Conservation (phyloP, 1,140 invertebrate genomes). For the Cydia strobilella region DNA sequence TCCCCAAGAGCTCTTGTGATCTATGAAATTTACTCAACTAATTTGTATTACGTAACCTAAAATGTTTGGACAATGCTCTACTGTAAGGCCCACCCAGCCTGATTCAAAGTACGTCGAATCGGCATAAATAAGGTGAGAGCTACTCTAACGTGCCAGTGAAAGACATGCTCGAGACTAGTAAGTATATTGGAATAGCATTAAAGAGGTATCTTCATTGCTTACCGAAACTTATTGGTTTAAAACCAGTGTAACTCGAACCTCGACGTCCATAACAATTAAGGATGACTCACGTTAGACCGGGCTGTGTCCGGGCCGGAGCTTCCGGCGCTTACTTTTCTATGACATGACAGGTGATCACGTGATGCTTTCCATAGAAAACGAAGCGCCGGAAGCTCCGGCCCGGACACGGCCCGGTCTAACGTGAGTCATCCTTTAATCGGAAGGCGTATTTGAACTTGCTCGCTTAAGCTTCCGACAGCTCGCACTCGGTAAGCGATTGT, state of each 20-base stretch:
- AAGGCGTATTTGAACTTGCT: neutral
- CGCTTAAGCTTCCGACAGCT: neutral
- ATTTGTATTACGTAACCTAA: too few relatives aligned
- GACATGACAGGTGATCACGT: too few relatives aligned
- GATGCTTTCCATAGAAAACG: too few relatives aligned
- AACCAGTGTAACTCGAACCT: neutral
- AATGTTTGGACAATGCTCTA: too few relatives aligned
- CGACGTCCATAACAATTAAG: neutral
- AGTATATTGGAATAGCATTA: conserved; percentile 12
- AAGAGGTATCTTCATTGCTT: neutral
- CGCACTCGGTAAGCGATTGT: neutral
- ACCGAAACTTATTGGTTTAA: neutral
- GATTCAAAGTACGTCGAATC: conserved; percentile 18
- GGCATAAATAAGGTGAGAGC: conserved; percentile 23
- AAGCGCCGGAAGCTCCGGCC: too few relatives aligned
- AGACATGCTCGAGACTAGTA: conserved; percentile 17
- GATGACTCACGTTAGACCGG: too few relatives aligned
- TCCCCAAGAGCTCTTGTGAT: too few relatives aligned
- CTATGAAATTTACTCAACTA: too few relatives aligned
- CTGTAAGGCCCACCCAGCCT: neutral
- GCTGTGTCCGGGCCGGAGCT: too few relatives aligned
- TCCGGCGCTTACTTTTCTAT: too few relatives aligned
- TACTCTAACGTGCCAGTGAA: conserved; percentile 20
- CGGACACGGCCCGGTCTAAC: too few relatives aligned
- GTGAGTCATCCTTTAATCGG: too few relatives aligned